These are phyloP conservation scores for Podocnemis expansa DNA, from an alignment of 2,113 vertebrate species.

Conservation along the genomic window DNA sequence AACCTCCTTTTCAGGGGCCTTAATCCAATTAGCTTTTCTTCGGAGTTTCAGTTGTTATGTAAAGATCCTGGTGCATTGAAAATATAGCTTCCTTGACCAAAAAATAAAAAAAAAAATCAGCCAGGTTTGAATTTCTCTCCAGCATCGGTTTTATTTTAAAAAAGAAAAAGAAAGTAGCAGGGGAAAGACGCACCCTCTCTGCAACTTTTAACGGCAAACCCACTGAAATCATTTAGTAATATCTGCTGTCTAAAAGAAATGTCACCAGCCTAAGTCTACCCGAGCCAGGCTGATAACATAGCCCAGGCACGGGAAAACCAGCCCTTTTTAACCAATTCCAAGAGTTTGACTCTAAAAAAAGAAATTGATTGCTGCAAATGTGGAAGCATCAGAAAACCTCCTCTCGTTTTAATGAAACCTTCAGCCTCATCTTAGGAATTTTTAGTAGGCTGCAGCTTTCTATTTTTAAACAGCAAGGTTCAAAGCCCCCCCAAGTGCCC, in stretches of 20 bases:
- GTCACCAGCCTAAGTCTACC: not conserved
- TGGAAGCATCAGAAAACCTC: not conserved
- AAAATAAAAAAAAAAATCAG: not conserved
- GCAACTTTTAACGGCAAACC: not conserved
- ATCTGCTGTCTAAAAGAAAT: not conserved
- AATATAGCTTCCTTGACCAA: conserved; percentile 55
- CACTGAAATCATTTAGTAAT: not conserved
- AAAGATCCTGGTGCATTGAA: conserved; percentile 67
- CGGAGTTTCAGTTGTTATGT: conserved; percentile 79
- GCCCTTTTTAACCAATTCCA: not conserved
- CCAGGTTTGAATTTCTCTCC: conserved; percentile 39
- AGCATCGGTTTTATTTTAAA: not conserved
- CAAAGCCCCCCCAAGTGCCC: conserved; percentile 20
- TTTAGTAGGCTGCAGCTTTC: not conserved
- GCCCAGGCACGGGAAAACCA: not conserved
- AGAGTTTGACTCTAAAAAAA: not conserved
- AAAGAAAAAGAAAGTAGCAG: not conserved
- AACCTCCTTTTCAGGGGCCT: conserved; percentile 72
- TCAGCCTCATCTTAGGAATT: not conserved
- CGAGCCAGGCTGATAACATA: too few species aligned
- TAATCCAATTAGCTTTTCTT: conserved; percentile 85
- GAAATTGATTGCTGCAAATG: not conserved
- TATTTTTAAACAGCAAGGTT: not conserved
- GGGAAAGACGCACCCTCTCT: not conserved
- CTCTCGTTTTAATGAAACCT: not conserved